Percentiles rank a stretch among this genome's conserved stretches.
phyloP scores from a whole-genome alignment of 2,888 invertebrate species.

The Limnephilus auricula region DNA sequence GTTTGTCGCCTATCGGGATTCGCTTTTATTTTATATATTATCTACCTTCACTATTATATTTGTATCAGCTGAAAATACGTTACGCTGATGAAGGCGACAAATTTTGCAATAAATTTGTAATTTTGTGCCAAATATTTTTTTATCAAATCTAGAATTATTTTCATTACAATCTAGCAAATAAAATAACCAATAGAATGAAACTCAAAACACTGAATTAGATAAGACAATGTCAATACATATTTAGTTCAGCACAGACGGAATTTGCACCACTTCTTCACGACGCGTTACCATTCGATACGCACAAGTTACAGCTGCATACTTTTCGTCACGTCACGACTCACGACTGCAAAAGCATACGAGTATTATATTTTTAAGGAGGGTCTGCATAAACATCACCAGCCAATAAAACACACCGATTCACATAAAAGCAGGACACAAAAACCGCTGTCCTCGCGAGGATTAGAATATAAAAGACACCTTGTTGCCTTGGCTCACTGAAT shows the following conservation, averaged over 20 bases:
- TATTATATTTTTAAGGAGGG: constrained; percentile 12
- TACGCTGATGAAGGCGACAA: no score
- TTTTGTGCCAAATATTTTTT: neutral
- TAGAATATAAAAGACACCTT: neutral
- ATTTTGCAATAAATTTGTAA: no score
- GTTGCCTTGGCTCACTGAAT: constrained; percentile 3
- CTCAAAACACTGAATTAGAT: neutral
- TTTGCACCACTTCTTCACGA: neutral
- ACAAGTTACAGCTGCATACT: constrained; percentile 30
- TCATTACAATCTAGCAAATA: neutral
- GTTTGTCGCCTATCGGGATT: no score
- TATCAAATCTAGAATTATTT: neutral
- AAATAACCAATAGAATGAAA: neutral
- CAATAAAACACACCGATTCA: constrained; percentile 14
- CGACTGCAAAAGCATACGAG: constrained; percentile 32
- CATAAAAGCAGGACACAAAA: neutral
- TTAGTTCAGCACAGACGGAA: neutral
- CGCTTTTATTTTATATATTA: no score
- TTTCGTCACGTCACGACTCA: neutral
- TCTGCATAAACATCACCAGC: neutral
- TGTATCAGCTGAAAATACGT: no score
- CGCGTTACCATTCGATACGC: constrained; percentile 7
- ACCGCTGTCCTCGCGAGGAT: neutral
- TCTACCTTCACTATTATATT: no score
- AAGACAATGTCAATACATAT: neutral